phyloP scores from a whole-genome alignment of 2,113 vertebrate genomes.

The Tetrax tetrax region DNA sequence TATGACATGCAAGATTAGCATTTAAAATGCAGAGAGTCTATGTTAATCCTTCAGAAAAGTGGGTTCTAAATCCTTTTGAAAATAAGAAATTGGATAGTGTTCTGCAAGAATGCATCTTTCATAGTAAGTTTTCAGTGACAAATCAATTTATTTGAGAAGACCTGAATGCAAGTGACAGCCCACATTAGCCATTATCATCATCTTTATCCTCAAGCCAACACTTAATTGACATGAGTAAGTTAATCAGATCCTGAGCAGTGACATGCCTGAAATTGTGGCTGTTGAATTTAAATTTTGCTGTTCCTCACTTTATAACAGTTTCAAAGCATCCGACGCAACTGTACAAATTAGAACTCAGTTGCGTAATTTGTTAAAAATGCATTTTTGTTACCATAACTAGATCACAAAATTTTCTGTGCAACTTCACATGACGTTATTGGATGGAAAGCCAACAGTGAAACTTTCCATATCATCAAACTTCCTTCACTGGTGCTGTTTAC shows the following conservation, averaged over 20 bases:
- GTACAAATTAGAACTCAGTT: not conserved
- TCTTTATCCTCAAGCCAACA: not conserved
- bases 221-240: not conserved
- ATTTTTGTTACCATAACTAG: not conserved
- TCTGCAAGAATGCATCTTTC: not conserved
- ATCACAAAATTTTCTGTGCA: not conserved
- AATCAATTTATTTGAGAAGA: not conserved
- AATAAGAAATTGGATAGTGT: not conserved
- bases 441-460: not conserved
- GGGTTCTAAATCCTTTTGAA: not conserved
- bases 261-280: not conserved
- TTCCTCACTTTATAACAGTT: not conserved
- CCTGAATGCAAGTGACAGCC: not conserved
- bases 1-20: not conserved
- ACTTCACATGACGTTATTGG: not conserved
- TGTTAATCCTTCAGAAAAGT: not conserved
- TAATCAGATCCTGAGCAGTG: not conserved
- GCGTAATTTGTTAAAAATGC: not conserved
- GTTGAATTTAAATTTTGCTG: not conserved
- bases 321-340: not conserved
- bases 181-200: not conserved
- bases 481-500: not conserved
- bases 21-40: not conserved
- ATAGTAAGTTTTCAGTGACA: not conserved
- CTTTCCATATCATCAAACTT: not conserved